Percentiles rank a stretch among this genome's conserved stretches.
Evolutionary conservation across 2,888 invertebrate genomes (phyloP).

Genomic region (Rhamphomyia laevipes): DNA sequence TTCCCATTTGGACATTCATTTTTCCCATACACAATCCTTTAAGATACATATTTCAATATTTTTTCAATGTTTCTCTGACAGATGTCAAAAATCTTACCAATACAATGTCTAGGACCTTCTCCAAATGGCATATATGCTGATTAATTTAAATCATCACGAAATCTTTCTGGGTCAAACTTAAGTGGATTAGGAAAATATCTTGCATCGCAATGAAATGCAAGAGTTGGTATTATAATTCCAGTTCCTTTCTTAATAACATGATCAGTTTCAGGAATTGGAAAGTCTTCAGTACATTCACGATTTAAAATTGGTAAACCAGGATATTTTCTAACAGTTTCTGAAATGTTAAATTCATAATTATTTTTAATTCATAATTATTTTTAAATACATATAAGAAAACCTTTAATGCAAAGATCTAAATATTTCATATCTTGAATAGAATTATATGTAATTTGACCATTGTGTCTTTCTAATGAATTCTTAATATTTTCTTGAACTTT

Average conservation of each 20-base stretch:
- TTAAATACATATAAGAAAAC: constrained; percentile 20
- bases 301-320: constrained; percentile 37
- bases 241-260: constrained; percentile 31
- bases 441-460: constrained; percentile 33
- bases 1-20: constrained; percentile 28
- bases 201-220: constrained; percentile 37
- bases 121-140: constrained; percentile 33
- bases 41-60: neutral
- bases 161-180: constrained; percentile 38
- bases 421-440: constrained; percentile 36
- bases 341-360: neutral
- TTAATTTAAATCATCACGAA: constrained; percentile 25
- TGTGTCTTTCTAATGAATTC: constrained; percentile 24
- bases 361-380: neutral
- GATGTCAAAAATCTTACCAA: constrained; percentile 23
- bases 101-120: constrained; percentile 33
- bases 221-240: constrained; percentile 30
- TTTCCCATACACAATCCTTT: constrained; percentile 30
- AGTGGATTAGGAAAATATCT: constrained; percentile 35
- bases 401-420: constrained; percentile 36
- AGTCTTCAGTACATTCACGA: constrained; percentile 33
- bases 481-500: constrained; percentile 32
- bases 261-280: constrained; percentile 27
- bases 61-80: neutral
- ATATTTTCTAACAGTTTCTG: constrained; percentile 37